Conservation (phyloP, 2,888 invertebrate species). For the Drosophila mercatorum region DNA sequence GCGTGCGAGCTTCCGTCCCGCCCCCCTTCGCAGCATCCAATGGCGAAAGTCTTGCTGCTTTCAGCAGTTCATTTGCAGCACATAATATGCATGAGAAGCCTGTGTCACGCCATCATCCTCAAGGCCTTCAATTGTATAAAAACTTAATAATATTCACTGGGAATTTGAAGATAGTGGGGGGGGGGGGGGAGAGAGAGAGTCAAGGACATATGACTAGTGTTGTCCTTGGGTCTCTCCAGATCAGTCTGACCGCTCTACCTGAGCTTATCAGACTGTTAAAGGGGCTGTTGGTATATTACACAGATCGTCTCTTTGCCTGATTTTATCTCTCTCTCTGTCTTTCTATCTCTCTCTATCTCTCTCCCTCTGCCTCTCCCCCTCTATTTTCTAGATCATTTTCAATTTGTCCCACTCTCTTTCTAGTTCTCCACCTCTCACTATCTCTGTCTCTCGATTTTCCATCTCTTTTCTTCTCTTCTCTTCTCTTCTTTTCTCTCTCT, state of each 20-base stretch:
- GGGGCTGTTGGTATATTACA: no score
- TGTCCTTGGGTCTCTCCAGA: not conserved
- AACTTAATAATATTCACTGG: not conserved
- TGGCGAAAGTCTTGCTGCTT: constrained; percentile 2
- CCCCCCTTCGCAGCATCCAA: not conserved
- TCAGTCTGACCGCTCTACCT: not conserved
- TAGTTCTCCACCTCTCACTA: no score
- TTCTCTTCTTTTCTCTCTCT: no score
- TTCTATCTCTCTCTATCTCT: not conserved
- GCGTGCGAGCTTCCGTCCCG: constrained; percentile 23
- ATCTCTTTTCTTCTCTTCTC: no score
- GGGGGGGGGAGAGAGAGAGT: no score
- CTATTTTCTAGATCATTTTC: not conserved
- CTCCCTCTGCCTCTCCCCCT: not conserved
- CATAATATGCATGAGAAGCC: not conserved
- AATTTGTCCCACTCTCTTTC: not conserved
- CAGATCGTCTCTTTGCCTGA: no score
- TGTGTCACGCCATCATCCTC: not conserved
- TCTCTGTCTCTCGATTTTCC: not conserved
- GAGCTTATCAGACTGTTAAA: no score
- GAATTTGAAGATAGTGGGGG: not conserved
- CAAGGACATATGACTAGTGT: no score
- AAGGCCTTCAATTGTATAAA: not conserved
- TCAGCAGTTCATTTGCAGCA: constrained; percentile 2
- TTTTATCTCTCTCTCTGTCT: no score